Conservation (phyloP, 1,140 invertebrate species). For the Andricus grossulariae region DNA sequence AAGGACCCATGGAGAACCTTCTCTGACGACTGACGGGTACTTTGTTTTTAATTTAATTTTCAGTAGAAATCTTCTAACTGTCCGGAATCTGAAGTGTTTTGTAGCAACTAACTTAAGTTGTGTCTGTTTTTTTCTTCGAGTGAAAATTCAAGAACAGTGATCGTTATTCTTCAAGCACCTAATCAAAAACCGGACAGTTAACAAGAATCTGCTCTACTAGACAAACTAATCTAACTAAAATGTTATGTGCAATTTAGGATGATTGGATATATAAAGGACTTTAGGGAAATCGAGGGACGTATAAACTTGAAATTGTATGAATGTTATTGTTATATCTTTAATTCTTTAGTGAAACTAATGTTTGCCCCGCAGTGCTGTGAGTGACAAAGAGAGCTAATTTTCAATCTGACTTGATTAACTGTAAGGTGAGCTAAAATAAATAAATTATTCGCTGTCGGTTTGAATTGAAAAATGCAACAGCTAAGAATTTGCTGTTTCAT, state of each 20-base stretch:
- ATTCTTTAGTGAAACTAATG: not conserved
- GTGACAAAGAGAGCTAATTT: constrained; percentile 3
- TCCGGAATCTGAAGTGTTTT: not conserved
- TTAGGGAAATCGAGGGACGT: not conserved
- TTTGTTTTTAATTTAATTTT: not conserved
- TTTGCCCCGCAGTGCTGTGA: constrained; percentile 9
- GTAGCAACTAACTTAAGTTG: not conserved
- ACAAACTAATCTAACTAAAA: not conserved
- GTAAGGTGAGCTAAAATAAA: not conserved
- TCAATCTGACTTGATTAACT: not conserved
- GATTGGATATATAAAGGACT: not conserved
- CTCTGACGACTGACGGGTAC: constrained; percentile 20
- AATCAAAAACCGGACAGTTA: not conserved
- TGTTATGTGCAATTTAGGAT: constrained; percentile 22
- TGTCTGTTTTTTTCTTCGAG: not conserved
- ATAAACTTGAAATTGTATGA: constrained; percentile 19
- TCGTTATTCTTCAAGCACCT: not conserved
- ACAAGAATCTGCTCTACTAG: constrained; percentile 1
- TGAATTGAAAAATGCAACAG: too few species aligned
- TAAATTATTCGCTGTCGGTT: not conserved
- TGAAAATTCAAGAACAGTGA: not conserved
- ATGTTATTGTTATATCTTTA: constrained; percentile 12
- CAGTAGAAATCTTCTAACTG: not conserved
- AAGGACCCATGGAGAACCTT: constrained; percentile 2
- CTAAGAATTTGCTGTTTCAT: not conserved